Evolutionary conservation across 2,113 vertebrate species (phyloP), one percentile per base, ranked within the genome.

Genomic region (Oreocharis arfaki): DNA sequence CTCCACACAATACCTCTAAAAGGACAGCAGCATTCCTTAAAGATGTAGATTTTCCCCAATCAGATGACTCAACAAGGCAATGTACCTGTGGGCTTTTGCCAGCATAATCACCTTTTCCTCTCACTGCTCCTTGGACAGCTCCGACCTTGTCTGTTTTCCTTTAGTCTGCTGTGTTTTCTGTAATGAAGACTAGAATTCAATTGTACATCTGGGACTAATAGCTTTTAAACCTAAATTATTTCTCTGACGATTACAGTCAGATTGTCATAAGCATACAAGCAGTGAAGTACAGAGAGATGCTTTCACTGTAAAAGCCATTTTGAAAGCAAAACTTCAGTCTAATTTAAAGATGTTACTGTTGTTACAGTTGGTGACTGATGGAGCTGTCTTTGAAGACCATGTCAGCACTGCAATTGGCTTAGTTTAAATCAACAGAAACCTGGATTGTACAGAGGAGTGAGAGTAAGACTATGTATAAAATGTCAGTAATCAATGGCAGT

Each of bases 151-250:
- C 73, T 69, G 60, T 30, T 87, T 81, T 80, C 77, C 70, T 93
- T 89, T 73, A 83, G 44, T 22, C 84, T 63, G 23, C 64, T 0
- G 3, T 70, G 76, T 57, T 84, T 91, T 87, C 85, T 47, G 32
- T 95, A 96, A 96, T 75, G 96, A 96, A 91, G 94, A 95, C 56
- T 90, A 67, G 68, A 94, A 95, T 97, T 95, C 92, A 75, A 7
- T 47, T 88, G 92, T 95, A 92, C 94, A 96, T 91, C 85, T 96
- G 77, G 46, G 86, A 89, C 69, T 92, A 95, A 94, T 65, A 75
- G 86, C 52, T 91, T 87, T 94, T 90, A 95, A 95, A 91, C 27
- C 44, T 78, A 87, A 90, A 95, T 96, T 93, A 93, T 95, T 95
- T 89, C 84, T 84, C 69, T 74, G 68, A 44, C 89, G 95, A 64